A percentile compares a stretch with the other conserved stretches of the same genome.
These are phyloP conservation scores for Drosophila atroscutellata DNA, from an alignment of 2,888 invertebrate genomes.

Conservation along the genomic window DNA sequence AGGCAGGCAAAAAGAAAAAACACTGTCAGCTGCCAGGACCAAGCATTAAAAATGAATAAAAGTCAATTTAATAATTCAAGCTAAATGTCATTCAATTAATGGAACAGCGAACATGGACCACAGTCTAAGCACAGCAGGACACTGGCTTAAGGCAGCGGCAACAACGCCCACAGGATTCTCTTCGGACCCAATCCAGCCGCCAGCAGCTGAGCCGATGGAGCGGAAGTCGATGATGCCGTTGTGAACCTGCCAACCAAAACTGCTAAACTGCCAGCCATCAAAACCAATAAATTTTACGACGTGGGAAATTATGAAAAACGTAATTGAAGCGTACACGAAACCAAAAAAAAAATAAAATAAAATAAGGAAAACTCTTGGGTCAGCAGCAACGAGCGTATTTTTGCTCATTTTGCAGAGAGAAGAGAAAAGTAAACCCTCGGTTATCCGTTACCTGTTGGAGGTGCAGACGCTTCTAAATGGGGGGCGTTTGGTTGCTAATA, in stretches of 20 bases:
- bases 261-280: constrained; percentile 53
- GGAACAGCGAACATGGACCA: constrained; percentile 36
- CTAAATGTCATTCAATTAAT: constrained; percentile 72
- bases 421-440: neutral
- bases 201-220: constrained; percentile 63
- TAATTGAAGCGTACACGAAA: constrained; percentile 63
- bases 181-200: constrained; percentile 32
- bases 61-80: constrained; percentile 76
- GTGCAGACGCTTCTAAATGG: constrained; percentile 30
- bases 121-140: constrained; percentile 53
- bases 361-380: neutral
- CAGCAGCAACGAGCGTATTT: constrained; percentile 25
- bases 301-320: constrained; percentile 75
- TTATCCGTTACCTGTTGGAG: constrained; percentile 46
- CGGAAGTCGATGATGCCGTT: constrained; percentile 62
- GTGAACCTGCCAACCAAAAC: constrained; percentile 25
- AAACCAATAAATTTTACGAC: constrained; percentile 73
- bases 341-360: neutral
- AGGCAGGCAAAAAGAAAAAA: neutral
- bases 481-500: constrained; percentile 67
- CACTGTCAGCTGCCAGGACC: constrained; percentile 19
- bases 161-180: constrained; percentile 25
- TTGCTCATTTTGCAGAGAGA: constrained; percentile 37
- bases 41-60: constrained; percentile 65
- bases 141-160: constrained; percentile 26